These are phyloP conservation scores for Leucosticte australis DNA, from an alignment of 2,113 vertebrate genomes.

Conservation along the genomic window DNA sequence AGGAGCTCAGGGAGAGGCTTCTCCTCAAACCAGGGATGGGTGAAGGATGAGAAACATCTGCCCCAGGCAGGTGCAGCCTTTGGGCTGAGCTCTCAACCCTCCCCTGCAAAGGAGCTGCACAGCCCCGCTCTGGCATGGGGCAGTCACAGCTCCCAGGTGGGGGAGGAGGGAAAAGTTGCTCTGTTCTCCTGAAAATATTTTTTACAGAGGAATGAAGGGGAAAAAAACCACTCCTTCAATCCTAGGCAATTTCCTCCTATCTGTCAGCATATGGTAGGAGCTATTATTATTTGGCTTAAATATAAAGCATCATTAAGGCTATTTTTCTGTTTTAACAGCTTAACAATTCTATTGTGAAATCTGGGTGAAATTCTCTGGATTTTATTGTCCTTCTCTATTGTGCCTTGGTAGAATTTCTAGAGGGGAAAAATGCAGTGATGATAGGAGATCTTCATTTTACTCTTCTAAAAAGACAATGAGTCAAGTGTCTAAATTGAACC, in stretches of 20 bases:
- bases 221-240: background rate
- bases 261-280: conserved; percentile 27
- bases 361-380: background rate
- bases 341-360: conserved; percentile 50
- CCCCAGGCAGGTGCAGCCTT: background rate
- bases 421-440: conserved; percentile 1
- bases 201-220: background rate
- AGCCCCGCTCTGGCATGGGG: background rate
- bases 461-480: conserved; percentile 9
- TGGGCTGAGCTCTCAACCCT: background rate
- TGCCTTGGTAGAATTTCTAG: conserved; percentile 25
- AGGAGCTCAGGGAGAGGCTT: background rate
- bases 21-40: background rate
- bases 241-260: background rate
- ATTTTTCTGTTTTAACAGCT: conserved; percentile 43
- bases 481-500: background rate
- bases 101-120: background rate
- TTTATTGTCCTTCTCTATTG: conserved; percentile 42
- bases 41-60: background rate
- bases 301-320: background rate
- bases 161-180: background rate
- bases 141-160: background rate
- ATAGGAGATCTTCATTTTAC: background rate
- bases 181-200: background rate
- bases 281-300: conserved; percentile 25